phyloP scores from a whole-genome alignment of 1,140 invertebrate species.

The Manduca sexta region DNA sequence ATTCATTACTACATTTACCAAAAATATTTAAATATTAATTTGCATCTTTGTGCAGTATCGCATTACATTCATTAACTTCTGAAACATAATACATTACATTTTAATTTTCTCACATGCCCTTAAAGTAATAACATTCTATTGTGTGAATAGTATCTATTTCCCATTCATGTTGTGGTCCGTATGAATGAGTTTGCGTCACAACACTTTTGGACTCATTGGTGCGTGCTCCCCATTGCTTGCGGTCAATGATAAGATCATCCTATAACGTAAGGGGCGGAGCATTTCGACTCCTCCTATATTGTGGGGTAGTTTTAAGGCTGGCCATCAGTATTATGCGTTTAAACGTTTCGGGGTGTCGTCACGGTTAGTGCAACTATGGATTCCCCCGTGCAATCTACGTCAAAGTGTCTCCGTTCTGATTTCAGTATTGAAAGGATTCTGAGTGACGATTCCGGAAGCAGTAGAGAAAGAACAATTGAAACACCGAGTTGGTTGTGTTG shows the following conservation, averaged over 20 bases:
- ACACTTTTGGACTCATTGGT: slow-evolving; percentile 47
- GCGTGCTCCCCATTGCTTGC: slow-evolving; percentile 44
- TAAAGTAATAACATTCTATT: slow-evolving; percentile 69
- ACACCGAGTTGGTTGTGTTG: slow-evolving; percentile 80
- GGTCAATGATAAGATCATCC: slow-evolving; percentile 47
- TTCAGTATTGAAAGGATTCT: slow-evolving; percentile 75
- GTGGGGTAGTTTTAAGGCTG: neutral
- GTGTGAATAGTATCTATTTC: slow-evolving; percentile 64
- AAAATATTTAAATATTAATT: neutral
- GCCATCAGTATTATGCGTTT: neutral
- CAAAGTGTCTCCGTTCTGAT: slow-evolving; percentile 52
- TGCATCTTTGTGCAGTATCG: slow-evolving; percentile 19
- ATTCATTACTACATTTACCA: neutral
- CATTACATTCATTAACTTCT: slow-evolving; percentile 27
- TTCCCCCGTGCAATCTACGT: slow-evolving; percentile 37
- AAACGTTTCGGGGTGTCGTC: neutral
- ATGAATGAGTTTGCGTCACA: slow-evolving; percentile 65
- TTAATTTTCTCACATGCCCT: slow-evolving; percentile 70
- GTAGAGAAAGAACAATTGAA: slow-evolving; percentile 14
- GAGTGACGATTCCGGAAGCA: slow-evolving; percentile 42
- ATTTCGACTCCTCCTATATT: slow-evolving; percentile 18
- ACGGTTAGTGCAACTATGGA: slow-evolving; percentile 33
- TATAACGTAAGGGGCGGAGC: slow-evolving; percentile 39
- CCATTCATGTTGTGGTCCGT: slow-evolving; percentile 37
- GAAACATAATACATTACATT: slow-evolving; percentile 55